Base-by-base conservation (phyloP, 1,140 invertebrate genomes). In the Callitettix versicolor region DNA sequence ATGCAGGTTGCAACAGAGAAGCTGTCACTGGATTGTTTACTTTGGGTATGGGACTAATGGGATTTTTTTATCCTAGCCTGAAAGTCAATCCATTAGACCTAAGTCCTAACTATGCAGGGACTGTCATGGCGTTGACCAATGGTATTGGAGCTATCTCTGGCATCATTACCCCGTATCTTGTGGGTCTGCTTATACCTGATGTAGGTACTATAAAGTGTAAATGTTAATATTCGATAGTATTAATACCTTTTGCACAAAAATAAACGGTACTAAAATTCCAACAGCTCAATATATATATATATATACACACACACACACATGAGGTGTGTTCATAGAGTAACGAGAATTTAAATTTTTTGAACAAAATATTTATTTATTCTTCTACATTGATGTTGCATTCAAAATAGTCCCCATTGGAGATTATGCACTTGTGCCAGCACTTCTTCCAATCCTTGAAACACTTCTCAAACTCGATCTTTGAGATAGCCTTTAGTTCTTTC, bases 101-200 rank as follows among this genome's bases (percentile, higher is more conserved):
- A 51, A 82, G 84, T 22, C 84, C 86, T 6, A 88, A 86, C 68
- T 86, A 81, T 69, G 84, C 86, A 11, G 86, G 87, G 48, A 82
- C 81, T 2, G 69, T 88, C 21, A 89, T 88, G 74, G 88, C 86
- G 1, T 74, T 91, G 30, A 84, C 86, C 1, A 91, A 91, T 67
- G 86, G 85, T 1, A 80, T 88, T 55, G 87, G 85, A 1, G 85
- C 85, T 0, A 72, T 88, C 2, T 82, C 86, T 49, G 88, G 84
- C 9, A 87, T 90, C 49, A 66, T 89, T 1, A 80, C 79, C 15
- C 88, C 88, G 0, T 82, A 80, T 66, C 69, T 90, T 17, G 81
- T 86, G 33, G 86, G 86, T 44, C 71, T 81, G 3, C 72, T 91
- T 58, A 87, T 85, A 42, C 76, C 76, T 63, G 73, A 85, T 68